Evolutionary conservation across 2,113 vertebrate species (phyloP).

Genomic region (Agelaius tricolor): DNA sequence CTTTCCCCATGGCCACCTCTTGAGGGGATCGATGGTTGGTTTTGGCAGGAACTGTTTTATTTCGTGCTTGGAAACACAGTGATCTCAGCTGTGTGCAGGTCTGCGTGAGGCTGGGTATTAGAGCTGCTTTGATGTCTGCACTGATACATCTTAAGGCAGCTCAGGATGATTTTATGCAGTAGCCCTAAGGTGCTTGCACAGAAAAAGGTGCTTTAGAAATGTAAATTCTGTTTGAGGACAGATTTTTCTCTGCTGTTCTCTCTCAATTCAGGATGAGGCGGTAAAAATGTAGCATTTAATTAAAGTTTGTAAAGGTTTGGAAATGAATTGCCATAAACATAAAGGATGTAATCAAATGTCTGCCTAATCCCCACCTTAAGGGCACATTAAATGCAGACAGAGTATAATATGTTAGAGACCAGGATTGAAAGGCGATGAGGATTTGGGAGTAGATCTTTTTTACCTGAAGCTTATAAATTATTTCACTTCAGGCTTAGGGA

Average conservation of each 20-base stretch:
- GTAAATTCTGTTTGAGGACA: constrained; percentile 49
- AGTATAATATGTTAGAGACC: neutral
- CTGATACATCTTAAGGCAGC: constrained; percentile 50
- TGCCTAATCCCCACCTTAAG: constrained; percentile 54
- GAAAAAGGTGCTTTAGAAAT: constrained; percentile 47
- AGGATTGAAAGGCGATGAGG: neutral
- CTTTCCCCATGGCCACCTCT: constrained; percentile 54
- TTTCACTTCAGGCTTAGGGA: constrained; percentile 41
- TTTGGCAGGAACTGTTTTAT: constrained; percentile 40
- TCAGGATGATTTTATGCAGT: constrained; percentile 35
- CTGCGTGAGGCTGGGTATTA: constrained; percentile 38
- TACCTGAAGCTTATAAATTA: constrained; percentile 39
- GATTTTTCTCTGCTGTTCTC: constrained; percentile 28
- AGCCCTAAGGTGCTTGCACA: constrained; percentile 36
- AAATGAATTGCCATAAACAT: constrained; percentile 55
- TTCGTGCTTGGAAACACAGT: constrained; percentile 6
- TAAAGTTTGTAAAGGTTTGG: constrained; percentile 48
- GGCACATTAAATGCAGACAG: constrained; percentile 22
- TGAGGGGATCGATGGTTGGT: neutral
- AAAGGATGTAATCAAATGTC: constrained; percentile 53
- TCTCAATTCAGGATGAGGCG: neutral
- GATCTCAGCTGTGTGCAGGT: constrained; percentile 30
- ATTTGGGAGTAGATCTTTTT: constrained; percentile 30
- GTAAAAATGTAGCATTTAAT: constrained; percentile 44
- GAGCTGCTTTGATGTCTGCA: constrained; percentile 63